Base-by-base conservation (phyloP, 2,797 vertebrate species). In the Amazona ochrocephala region DNA sequence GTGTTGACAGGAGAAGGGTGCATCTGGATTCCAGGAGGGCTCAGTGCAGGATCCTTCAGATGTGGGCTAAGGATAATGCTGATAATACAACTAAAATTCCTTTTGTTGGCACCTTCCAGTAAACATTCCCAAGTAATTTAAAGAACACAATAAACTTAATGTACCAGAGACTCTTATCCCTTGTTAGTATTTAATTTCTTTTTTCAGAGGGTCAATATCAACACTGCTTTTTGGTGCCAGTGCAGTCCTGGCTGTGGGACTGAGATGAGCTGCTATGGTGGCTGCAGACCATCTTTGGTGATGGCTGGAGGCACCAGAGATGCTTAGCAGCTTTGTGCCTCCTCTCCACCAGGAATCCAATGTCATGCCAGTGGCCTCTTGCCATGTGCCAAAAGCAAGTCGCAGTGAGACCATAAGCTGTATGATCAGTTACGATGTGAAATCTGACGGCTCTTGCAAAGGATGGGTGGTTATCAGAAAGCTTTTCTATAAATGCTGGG, bases 391-490 rank as follows among this genome's bases (percentile, higher is more conserved):
- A 2, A 67, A 65, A 58, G 32, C 53, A 26, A 60, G 78, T 18
- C n/a, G 17, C 45, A 71, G 32, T 0, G 5, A 77, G 50, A 47
- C 23, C 0, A 0, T 42, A 34, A 83, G 26, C 41, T 0, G 0
- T 10, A 5, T 23, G 17, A 47, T 87, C n/a, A 8, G 42, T 47
- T 81, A 3, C 20, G 27, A 16, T 56, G 66, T 78, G 84, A 60
- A 84, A 73, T 60, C 48, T 0, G 0, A 30, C 50, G 48, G 47
- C 47, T 73, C 47, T 85, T 48, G 66, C 22, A 45, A 53, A 72
- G 32, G 47, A 22, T 4, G 15, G 48, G 20, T n/a, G 7, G n/a
- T 68, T 88, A 70, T 81, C 60, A 75, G 60, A 72, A 73, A 81
- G 70, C 61, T 92, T 61, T 65, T 53, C 2, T 26, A 13, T 16